Evolutionary conservation across 2,113 vertebrate species (phyloP).

Genomic region (Myiopsitta monachus): DNA sequence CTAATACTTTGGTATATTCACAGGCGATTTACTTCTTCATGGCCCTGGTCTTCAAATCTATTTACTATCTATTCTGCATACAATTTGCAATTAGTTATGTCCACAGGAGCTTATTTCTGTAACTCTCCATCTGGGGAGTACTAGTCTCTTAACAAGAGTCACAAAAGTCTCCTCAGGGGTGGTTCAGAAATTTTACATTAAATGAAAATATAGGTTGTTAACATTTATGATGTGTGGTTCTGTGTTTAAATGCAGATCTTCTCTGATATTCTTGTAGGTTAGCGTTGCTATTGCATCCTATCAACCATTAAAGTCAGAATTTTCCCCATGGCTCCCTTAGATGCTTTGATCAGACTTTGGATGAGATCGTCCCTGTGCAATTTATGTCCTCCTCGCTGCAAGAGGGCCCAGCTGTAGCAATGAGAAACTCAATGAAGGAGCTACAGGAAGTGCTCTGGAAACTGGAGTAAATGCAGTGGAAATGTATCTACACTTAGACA

Average conservation of each 20-base stretch:
- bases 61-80: not conserved
- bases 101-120: not conserved
- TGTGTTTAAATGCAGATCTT: not conserved
- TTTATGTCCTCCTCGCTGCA: not conserved
- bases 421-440: not conserved
- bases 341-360: not conserved
- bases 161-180: not conserved
- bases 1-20: not conserved
- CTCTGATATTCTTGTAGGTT: not conserved
- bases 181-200: not conserved
- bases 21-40: not conserved
- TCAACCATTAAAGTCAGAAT: not conserved
- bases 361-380: not conserved
- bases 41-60: not conserved
- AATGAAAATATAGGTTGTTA: not conserved
- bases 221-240: not conserved
- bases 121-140: not conserved
- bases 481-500: not conserved
- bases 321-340: not conserved
- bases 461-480: not conserved
- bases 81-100: not conserved
- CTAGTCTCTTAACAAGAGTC: not conserved
- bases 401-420: rapidly evolving
- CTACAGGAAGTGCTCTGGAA: not conserved
- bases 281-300: not conserved